These are phyloP conservation scores for Barypeithes pellucidus DNA, from an alignment of 2,888 invertebrate genomes.

Conservation along the genomic window DNA sequence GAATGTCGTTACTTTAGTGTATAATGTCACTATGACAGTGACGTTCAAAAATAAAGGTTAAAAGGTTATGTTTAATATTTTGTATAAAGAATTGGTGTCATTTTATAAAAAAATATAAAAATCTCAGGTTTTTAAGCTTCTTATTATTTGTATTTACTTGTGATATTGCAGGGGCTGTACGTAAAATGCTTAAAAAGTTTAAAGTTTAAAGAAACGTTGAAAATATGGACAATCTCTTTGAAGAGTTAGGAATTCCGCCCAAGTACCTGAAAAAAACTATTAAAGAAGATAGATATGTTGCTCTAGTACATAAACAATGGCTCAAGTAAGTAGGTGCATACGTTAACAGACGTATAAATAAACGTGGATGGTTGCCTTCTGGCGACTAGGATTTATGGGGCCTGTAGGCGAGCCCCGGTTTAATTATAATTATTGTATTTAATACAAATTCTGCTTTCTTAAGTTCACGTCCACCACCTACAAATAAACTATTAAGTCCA, in stretches of 20 bases:
- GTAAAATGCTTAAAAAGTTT: conserved; percentile 27
- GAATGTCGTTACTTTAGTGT: background rate
- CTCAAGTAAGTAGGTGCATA: conserved; percentile 72
- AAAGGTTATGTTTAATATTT: conserved; percentile 16
- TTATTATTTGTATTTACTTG: conserved; percentile 28
- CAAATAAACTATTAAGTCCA: too few relatives aligned
- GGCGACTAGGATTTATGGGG: too few relatives aligned
- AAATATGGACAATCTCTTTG: conserved; percentile 79
- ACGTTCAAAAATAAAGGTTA: background rate
- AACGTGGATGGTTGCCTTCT: too few relatives aligned
- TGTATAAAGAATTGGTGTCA: conserved; percentile 4
- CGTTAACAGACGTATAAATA: too few relatives aligned
- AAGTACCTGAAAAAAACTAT: conserved; percentile 78
- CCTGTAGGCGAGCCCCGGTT: too few relatives aligned
- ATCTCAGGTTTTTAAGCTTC: conserved; percentile 30
- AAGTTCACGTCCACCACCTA: too few relatives aligned
- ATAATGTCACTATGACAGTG: background rate
- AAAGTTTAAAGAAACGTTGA: conserved; percentile 17
- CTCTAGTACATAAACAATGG: conserved; percentile 80
- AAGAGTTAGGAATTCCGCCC: conserved; percentile 81
- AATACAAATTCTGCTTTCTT: too few relatives aligned
- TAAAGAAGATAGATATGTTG: conserved; percentile 75
- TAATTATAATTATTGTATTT: too few relatives aligned
- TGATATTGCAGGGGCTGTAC: conserved; percentile 36
- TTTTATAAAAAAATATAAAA: conserved; percentile 29